phyloP scores from a whole-genome alignment of 1,140 invertebrate species.

The Physella acuta region DNA sequence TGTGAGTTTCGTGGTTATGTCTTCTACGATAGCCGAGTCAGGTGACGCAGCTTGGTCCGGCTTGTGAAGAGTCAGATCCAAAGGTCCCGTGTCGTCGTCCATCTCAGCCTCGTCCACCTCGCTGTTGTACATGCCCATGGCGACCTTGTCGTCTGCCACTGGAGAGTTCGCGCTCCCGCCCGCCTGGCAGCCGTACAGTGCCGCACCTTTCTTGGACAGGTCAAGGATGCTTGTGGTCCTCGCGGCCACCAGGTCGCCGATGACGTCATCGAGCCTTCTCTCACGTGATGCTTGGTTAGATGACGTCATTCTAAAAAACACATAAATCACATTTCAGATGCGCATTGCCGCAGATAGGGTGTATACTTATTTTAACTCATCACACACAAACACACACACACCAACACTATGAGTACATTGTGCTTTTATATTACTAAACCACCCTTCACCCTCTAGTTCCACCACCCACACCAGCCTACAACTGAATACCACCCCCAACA shows the following conservation, averaged over 20 bases:
- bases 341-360: too few species aligned
- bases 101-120: neutral
- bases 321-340: too few species aligned
- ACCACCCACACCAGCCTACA: too few species aligned
- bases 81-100: neutral
- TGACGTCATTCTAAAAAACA: too few species aligned
- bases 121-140: neutral
- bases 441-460: too few species aligned
- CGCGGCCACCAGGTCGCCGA: neutral
- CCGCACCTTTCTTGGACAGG: constrained; percentile 7
- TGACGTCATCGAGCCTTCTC: constrained; percentile 13
- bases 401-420: too few species aligned
- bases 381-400: too few species aligned
- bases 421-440: too few species aligned
- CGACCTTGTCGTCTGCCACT: neutral
- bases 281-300: neutral
- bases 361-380: too few species aligned
- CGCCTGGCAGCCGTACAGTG: neutral
- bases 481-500: too few species aligned
- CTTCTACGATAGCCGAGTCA: neutral
- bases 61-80: constrained; percentile 15
- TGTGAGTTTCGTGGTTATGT: too few species aligned
- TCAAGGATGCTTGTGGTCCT: constrained; percentile 10
- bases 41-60: neutral
- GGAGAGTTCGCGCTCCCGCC: neutral